Percentiles rank a stretch among this genome's conserved stretches.
These are phyloP conservation scores for Gerris lacustris DNA, from an alignment of 2,888 invertebrate species.

Conservation along the genomic window DNA sequence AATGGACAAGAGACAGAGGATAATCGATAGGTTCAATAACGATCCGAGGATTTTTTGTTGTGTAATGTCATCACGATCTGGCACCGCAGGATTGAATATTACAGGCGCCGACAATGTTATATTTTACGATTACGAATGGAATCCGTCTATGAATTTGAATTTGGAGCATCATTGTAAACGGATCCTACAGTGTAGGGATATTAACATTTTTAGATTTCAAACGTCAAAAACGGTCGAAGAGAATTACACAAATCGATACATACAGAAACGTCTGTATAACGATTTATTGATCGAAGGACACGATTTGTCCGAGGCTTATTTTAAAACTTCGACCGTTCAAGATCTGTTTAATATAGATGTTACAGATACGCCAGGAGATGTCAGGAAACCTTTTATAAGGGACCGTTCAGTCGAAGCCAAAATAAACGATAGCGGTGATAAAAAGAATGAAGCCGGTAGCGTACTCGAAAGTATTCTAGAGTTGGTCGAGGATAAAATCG, in stretches of 20 bases:
- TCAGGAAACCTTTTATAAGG: too few relatives aligned
- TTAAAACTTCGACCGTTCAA: conserved; percentile 80
- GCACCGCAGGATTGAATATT: conserved; percentile 94
- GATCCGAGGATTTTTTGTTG: conserved; percentile 92
- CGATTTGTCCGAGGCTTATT: conserved; percentile 93
- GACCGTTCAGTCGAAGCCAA: too few relatives aligned
- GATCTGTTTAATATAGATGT: conserved; percentile 76
- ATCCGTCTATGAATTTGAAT: conserved; percentile 99
- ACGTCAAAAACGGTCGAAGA: conserved; percentile 97
- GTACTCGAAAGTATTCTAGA: too few relatives aligned
- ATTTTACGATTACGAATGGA: conserved; percentile 99
- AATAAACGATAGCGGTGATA: too few relatives aligned
- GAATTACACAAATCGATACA: conserved; percentile 97
- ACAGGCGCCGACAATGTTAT: conserved; percentile 98
- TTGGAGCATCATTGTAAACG: conserved; percentile 94
- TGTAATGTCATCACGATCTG: conserved; percentile 93
- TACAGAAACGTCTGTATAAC: conserved; percentile 89
- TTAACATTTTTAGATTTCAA: conserved; percentile 57
- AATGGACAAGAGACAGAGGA: conserved; percentile 82
- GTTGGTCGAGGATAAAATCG: too few relatives aligned
- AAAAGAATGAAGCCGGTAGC: too few relatives aligned
- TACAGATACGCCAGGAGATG: conserved; percentile 38
- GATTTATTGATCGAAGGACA: conserved; percentile 97
- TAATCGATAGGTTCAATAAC: conserved; percentile 95
- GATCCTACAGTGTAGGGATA: conserved; percentile 97